phyloP scores from a whole-genome alignment of 2,888 invertebrate genomes.

The Dasypogon diadema region DNA sequence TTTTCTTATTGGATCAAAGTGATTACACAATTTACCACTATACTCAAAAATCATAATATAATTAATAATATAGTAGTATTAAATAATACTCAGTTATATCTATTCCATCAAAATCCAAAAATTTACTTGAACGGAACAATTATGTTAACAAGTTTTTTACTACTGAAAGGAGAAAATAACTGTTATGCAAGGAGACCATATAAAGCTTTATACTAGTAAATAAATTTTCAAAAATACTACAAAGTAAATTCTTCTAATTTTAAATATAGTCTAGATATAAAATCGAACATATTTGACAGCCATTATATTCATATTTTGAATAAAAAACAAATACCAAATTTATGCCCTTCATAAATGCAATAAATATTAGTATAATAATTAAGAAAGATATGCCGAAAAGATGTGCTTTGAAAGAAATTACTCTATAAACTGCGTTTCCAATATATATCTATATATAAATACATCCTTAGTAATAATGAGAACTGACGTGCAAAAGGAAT shows the following conservation, averaged over 20 bases:
- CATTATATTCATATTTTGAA: background rate
- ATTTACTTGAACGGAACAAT: background rate
- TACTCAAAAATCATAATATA: too few relatives aligned
- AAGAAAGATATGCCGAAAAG: slow-evolving; percentile 5
- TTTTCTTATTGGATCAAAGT: too few relatives aligned
- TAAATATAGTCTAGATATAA: background rate
- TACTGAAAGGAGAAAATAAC: background rate
- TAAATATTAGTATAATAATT: too few relatives aligned
- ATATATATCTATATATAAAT: background rate
- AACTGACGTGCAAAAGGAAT: slow-evolving; percentile 31
- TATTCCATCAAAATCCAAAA: background rate
- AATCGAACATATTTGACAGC: background rate
- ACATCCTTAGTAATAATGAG: background rate
- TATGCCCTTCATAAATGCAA: too few relatives aligned
- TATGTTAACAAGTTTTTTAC: background rate
- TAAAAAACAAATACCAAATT: background rate
- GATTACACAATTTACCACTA: too few relatives aligned
- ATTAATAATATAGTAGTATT: too few relatives aligned
- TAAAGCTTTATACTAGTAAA: background rate
- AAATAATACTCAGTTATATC: too few relatives aligned
- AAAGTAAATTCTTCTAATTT: background rate
- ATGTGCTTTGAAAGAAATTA: slow-evolving; percentile 25
- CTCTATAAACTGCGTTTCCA: slow-evolving; percentile 3
- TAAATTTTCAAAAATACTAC: background rate
- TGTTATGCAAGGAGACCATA: slow-evolving; percentile 7